Conservation (phyloP, 1,140 invertebrate species). For the Drosophila melanica region DNA sequence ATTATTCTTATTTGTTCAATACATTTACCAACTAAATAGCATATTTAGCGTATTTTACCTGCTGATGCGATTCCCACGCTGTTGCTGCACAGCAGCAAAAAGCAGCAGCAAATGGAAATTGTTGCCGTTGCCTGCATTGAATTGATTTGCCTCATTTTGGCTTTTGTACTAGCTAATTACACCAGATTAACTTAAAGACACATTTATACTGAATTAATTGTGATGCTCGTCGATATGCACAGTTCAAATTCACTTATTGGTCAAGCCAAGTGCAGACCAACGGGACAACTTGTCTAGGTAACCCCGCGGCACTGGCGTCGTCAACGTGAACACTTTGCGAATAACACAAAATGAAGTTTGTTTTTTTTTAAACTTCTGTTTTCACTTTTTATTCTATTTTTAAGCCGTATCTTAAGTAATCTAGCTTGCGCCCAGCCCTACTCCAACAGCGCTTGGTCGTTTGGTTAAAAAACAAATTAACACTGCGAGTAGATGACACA, state of each 20-base stretch:
- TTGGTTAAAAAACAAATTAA: slow-evolving; percentile 71
- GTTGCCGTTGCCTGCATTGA: slow-evolving; percentile 22
- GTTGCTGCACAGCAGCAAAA: slow-evolving; percentile 64
- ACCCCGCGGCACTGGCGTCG: slow-evolving; percentile 27
- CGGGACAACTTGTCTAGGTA: slow-evolving; percentile 28
- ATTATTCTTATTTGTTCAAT: slow-evolving; percentile 5
- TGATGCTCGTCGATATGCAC: slow-evolving; percentile 23
- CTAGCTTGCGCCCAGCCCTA: slow-evolving; percentile 34
- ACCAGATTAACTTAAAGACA: slow-evolving; percentile 44
- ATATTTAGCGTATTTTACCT: slow-evolving; percentile 46
- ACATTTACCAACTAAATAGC: neutral
- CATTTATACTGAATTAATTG: slow-evolving; percentile 49
- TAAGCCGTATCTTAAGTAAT: slow-evolving; percentile 7
- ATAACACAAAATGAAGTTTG: slow-evolving; percentile 3
- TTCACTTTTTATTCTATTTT: slow-evolving; percentile 9
- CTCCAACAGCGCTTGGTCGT: slow-evolving; percentile 28
- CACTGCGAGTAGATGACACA: slow-evolving; percentile 63
- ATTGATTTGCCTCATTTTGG: slow-evolving; percentile 55
- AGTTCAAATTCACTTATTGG: slow-evolving; percentile 53
- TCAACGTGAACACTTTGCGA: slow-evolving; percentile 18
- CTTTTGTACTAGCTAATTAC: slow-evolving; percentile 35
- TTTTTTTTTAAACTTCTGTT: neutral
- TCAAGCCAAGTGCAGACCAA: slow-evolving; percentile 17
- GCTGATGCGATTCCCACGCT: slow-evolving; percentile 58
- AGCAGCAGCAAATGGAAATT: slow-evolving; percentile 45